Evolutionary conservation across 2,113 vertebrate species (phyloP).

Genomic region (Ciconia stormi): DNA sequence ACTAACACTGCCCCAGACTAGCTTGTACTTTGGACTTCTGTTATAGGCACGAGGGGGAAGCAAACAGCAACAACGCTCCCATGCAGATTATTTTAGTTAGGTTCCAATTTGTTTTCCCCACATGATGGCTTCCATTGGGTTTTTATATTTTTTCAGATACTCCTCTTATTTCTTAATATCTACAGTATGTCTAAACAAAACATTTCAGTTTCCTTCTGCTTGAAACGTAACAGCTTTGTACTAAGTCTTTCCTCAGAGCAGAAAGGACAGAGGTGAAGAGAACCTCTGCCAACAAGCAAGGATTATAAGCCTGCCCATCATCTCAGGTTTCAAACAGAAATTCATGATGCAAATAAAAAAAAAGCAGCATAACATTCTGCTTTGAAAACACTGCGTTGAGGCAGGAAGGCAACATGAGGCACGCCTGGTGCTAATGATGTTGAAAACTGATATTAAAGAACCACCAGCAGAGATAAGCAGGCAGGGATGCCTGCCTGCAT

Average conservation of each 20-base stretch:
- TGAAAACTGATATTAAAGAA: neutral
- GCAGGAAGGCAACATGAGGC: neutral
- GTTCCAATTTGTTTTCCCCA: neutral
- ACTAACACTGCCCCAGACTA: neutral
- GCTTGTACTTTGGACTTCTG: neutral
- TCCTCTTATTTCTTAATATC: neutral
- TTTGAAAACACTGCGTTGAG: neutral
- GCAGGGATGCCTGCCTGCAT: neutral
- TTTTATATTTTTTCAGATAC: neutral
- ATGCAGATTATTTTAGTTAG: neutral
- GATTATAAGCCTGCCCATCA: neutral
- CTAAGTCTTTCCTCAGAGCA: neutral
- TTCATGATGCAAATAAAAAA: too few relatives aligned
- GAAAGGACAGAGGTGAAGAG: neutral
- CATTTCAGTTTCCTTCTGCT: neutral
- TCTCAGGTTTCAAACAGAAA: neutral
- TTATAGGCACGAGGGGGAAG: neutral
- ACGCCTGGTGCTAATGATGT: rapidly evolving
- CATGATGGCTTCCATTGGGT: rapidly evolving
- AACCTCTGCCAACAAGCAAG: neutral
- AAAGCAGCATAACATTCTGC: neutral
- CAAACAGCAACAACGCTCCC: neutral
- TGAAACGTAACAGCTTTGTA: neutral
- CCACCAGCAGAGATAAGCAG: rapidly evolving
- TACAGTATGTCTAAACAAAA: neutral